A percentile compares a stretch with the other conserved stretches of the same genome.
These are phyloP conservation scores for Lycaon pictus DNA, from an alignment of 2,113 vertebrate genomes.

Conservation along the genomic window DNA sequence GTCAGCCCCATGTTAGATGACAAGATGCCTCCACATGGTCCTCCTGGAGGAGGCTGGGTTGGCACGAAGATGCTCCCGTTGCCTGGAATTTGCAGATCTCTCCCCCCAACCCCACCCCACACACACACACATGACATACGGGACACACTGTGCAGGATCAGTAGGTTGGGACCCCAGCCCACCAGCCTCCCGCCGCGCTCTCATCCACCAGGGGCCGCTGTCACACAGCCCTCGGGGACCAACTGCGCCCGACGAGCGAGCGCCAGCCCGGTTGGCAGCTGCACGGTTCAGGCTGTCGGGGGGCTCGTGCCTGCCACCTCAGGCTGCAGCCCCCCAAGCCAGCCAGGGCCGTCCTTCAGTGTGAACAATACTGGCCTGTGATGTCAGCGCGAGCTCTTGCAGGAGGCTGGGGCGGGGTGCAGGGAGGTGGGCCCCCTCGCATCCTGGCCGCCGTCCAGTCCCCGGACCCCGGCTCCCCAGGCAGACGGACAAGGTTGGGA, in stretches of 20 bases:
- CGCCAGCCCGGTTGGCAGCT: neutral
- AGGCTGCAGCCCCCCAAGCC: neutral
- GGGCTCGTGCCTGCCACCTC: too few species aligned
- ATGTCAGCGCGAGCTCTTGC: neutral
- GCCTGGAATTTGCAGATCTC: neutral
- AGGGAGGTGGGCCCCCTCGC: neutral
- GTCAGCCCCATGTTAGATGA: neutral
- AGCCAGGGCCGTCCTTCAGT: neutral
- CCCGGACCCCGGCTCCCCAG: neutral
- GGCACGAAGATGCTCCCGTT: neutral
- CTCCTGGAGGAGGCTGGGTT: neutral
- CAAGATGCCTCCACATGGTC: neutral
- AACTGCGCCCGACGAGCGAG: rapidly evolving
- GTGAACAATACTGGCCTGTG: neutral
- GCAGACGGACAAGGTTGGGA: neutral
- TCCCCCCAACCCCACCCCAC: rapidly evolving
- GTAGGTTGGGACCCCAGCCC: neutral
- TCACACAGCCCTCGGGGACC: constrained; percentile 74
- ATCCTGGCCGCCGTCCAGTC: neutral
- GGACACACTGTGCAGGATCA: neutral
- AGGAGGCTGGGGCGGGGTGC: neutral
- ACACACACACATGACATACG: too few species aligned
- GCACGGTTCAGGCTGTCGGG: rapidly evolving
- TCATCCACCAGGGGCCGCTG: constrained; percentile 85
- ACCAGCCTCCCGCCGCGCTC: neutral